Evolutionary conservation across 2,888 invertebrate species (phyloP).

Genomic region (Pyralis farinalis): DNA sequence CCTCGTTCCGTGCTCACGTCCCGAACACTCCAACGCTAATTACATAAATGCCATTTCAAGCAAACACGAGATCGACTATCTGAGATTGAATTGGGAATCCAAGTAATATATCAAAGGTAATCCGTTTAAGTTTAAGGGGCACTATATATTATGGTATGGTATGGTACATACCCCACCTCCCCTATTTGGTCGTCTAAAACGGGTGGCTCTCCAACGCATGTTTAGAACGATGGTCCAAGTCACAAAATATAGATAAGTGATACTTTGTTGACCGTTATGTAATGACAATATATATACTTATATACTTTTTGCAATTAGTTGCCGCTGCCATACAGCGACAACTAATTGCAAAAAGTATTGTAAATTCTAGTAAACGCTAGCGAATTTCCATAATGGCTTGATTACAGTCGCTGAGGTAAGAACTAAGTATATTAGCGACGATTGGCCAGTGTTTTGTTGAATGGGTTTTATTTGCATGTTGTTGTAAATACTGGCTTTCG

Average conservation of each 20-base stretch:
- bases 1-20: not conserved
- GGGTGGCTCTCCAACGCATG: slow-evolving; percentile 66
- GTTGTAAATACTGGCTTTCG: no score
- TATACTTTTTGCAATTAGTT: no score
- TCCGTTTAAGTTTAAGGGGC: slow-evolving; percentile 78
- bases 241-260: slow-evolving; percentile 13
- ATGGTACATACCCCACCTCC: slow-evolving; percentile 59
- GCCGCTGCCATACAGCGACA: no score
- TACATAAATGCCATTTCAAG: slow-evolving; percentile 49
- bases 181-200: slow-evolving; percentile 75
- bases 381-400: no score
- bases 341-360: no score
- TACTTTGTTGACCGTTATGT: not conserved
- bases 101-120: slow-evolving; percentile 79
- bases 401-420: no score
- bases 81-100: slow-evolving; percentile 75
- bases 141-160: slow-evolving; percentile 75
- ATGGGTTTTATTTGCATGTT: no score
- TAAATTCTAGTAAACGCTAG: no score
- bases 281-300: no score
- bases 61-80: slow-evolving; percentile 71
- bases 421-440: no score
- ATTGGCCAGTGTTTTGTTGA: no score
- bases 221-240: slow-evolving; percentile 42
- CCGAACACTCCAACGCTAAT: slow-evolving; percentile 31